Base-by-base conservation (phyloP, 1,140 invertebrate genomes). In the Macrobrachium rosenbergii region DNA sequence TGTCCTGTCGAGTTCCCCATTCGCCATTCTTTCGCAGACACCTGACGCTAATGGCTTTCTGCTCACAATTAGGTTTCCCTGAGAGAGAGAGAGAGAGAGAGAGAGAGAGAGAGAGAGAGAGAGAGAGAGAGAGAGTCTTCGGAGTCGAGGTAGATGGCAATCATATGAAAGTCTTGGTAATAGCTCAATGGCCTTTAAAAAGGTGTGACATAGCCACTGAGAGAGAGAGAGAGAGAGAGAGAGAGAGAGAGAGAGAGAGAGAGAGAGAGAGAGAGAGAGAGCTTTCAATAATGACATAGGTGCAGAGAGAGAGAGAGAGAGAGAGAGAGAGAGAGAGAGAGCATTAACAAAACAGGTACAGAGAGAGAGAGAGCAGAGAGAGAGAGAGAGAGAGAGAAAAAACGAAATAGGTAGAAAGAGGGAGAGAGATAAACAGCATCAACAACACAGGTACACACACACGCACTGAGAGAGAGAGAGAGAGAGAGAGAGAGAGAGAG, bases 221-320 rank as follows among this genome's bases (percentile, higher is more conserved):
- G 60, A 67, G 63, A 69, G 43, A 43, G 14, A 67, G 62, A 69
- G 6, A 69, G 37, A 45, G 45, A 69, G 37, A 58, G 43, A 45
- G 14, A 81, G 78, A 58, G 43, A 43, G 62, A 69, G 63, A 69
- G 23, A 43, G 80, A 69, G 28, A 69, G 63, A 52, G 64, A 82
- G 28, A 69, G 23, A 67, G 28, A 63, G 78, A 80, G 59, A 80
- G 58, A 80, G 62, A 80, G 62, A 63, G 23, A 80, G 78, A 80
- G n/a, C n/a, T n/a, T n/a, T n/a, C n/a, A 60, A 63, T 0, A 28
- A 37, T 28, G 58, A 80, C 21, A 37, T 11, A 64, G 62, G 43
- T 7, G 11, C 17, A 52, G 63, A 58, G 23, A 63, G 21, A 37
- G n/a, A 63, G 7, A 58, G 76, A n/a, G 10, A n/a, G 58, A 12